These are phyloP conservation scores for Caenorhabditis sp. DNA, from an alignment of 2,888 invertebrate genomes.

Conservation along the genomic window DNA sequence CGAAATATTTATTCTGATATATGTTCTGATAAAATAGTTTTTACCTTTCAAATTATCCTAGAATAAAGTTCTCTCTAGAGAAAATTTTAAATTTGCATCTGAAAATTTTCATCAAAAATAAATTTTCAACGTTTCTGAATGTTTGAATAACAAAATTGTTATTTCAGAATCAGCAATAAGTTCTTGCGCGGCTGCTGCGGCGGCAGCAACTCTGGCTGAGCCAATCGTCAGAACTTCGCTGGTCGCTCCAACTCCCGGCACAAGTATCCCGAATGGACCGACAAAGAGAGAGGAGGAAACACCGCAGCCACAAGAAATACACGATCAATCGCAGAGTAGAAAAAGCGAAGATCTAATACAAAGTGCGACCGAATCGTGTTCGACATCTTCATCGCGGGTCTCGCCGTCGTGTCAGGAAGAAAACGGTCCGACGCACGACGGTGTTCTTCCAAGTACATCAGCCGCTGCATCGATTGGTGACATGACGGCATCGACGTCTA, in stretches of 20 bases:
- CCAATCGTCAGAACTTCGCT: not conserved
- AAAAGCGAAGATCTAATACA: slow-evolving; percentile 5
- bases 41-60: no score
- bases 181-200: not conserved
- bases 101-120: no score
- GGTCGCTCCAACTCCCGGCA: slow-evolving; percentile 10
- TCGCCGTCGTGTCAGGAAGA: not conserved
- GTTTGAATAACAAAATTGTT: not conserved
- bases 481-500: slow-evolving; percentile 17
- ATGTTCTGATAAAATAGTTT: no score
- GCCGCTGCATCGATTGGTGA: slow-evolving; percentile 8
- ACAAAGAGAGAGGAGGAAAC: slow-evolving; percentile 1
- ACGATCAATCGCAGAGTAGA: not conserved
- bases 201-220: not conserved
- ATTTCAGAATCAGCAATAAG: slow-evolving; percentile 7
- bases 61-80: no score
- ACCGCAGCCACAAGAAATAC: not conserved
- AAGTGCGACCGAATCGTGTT: slow-evolving; percentile 2
- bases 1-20: no score
- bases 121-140: no score
- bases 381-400: not conserved
- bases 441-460: slow-evolving; percentile 32
- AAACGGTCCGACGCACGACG: slow-evolving; percentile 34
- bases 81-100: no score
- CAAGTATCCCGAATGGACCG: slow-evolving; percentile 13